These are phyloP conservation scores for Clarias macrocephalus DNA, from an alignment of 2,113 vertebrate species.

Conservation along the genomic window DNA sequence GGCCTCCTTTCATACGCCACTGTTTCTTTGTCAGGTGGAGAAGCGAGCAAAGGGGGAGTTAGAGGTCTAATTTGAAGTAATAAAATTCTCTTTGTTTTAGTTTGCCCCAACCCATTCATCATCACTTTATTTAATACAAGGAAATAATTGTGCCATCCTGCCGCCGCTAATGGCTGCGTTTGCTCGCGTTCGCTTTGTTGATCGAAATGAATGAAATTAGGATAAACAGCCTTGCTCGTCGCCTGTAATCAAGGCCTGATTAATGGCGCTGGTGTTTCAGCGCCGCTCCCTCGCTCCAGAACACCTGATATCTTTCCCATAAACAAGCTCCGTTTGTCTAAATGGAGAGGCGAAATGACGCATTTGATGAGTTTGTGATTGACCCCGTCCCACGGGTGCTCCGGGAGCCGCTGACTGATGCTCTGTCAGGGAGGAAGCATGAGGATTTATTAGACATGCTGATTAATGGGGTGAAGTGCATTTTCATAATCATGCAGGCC, in stretches of 20 bases:
- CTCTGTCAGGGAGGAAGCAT: constrained; percentile 83
- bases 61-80: constrained; percentile 72
- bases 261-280: constrained; percentile 93
- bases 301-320: constrained; percentile 99
- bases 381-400: constrained; percentile 88
- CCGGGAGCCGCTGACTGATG: constrained; percentile 89
- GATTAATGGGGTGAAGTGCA: constrained; percentile 88
- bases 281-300: constrained; percentile 93
- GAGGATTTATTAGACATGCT: constrained; percentile 94
- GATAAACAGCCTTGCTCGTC: constrained; percentile 96
- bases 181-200: constrained; percentile 94
- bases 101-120: constrained; percentile 90
- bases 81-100: constrained; percentile 85
- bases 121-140: constrained; percentile 87
- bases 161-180: constrained; percentile 81
- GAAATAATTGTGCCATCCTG: constrained; percentile 84
- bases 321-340: constrained; percentile 99
- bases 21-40: constrained; percentile 31
- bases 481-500: constrained; percentile 93
- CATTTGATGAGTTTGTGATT: constrained; percentile 99
- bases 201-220: constrained; percentile 99
- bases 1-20: constrained; percentile 40
- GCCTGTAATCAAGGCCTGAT: constrained; percentile 98
- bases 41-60: constrained; percentile 2
- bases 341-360: constrained; percentile 99